phyloP scores from a whole-genome alignment of 2,113 vertebrate species.

The Rhea pennata region DNA sequence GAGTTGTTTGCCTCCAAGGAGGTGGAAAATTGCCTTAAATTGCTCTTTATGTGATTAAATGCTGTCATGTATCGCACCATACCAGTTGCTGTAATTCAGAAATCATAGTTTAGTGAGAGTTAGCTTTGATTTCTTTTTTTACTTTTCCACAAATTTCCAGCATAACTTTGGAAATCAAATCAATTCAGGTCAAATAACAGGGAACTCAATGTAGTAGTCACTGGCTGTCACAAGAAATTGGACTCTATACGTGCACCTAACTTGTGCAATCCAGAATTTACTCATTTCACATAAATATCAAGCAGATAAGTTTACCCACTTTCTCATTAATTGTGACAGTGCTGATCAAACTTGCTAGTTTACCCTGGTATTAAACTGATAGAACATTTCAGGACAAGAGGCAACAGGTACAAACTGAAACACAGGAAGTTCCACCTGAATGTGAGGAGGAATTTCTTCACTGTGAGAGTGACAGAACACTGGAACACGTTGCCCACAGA shows the following conservation, averaged over 20 bases:
- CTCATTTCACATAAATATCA: background rate
- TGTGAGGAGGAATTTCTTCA: too few relatives aligned
- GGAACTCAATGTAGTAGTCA: background rate
- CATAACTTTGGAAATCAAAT: background rate
- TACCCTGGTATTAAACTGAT: background rate
- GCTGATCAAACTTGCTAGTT: background rate
- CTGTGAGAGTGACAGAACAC: too few relatives aligned
- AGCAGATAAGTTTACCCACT: background rate
- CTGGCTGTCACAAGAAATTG: background rate
- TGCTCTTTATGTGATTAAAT: background rate
- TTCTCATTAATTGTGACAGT: background rate
- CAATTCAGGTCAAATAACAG: background rate
- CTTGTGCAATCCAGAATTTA: background rate
- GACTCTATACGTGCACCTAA: background rate
- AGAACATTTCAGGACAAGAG: background rate
- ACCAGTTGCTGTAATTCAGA: background rate
- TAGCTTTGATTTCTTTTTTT: background rate
- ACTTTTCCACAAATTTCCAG: background rate
- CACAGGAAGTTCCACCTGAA: too few relatives aligned
- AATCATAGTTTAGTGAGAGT: background rate
- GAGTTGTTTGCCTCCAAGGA: background rate
- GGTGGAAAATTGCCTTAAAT: background rate
- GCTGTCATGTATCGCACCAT: background rate
- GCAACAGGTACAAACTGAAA: too few relatives aligned
- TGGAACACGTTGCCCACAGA: too few relatives aligned